Evolutionary conservation across 2,797 vertebrate species (phyloP).

Genomic region (Enteromius anoplus): DNA sequence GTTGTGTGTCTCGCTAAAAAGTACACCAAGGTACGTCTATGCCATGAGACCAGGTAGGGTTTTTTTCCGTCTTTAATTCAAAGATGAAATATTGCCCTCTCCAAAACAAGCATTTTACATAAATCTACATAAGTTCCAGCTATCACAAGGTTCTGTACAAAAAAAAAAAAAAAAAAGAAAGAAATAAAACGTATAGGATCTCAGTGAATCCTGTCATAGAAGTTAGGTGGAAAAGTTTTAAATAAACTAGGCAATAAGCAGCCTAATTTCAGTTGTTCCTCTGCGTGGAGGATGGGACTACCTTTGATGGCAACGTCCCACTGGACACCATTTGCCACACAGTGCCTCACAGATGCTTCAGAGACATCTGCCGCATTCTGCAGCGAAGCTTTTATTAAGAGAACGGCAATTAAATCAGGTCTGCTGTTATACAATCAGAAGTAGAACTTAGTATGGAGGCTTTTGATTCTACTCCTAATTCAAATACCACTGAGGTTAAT

Average conservation of each 20-base stretch:
- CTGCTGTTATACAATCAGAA: constrained; percentile 12
- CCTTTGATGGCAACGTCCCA: constrained; percentile 43
- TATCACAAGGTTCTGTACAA: background rate
- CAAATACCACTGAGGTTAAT: background rate
- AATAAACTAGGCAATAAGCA: constrained; percentile 25
- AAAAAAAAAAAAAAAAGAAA: no score
- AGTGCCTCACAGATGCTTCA: constrained; percentile 32
- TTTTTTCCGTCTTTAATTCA: background rate
- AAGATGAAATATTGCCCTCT: background rate
- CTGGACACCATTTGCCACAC: constrained; percentile 21
- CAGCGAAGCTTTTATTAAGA: constrained; percentile 13
- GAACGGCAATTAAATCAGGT: constrained; percentile 33
- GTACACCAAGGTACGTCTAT: no score
- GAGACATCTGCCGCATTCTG: constrained; percentile 43
- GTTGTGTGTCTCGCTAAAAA: no score
- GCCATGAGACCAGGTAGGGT: no score
- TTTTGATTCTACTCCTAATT: background rate
- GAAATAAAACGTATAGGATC: no score
- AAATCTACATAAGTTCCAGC: background rate
- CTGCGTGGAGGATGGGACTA: constrained; percentile 8
- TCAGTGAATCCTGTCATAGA: background rate
- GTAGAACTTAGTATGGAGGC: background rate
- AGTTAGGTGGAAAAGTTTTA: background rate
- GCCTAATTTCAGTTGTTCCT: constrained; percentile 9
- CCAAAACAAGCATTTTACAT: background rate